Base-by-base conservation (phyloP, 1,140 invertebrate species). In the Drosophila dunni region DNA sequence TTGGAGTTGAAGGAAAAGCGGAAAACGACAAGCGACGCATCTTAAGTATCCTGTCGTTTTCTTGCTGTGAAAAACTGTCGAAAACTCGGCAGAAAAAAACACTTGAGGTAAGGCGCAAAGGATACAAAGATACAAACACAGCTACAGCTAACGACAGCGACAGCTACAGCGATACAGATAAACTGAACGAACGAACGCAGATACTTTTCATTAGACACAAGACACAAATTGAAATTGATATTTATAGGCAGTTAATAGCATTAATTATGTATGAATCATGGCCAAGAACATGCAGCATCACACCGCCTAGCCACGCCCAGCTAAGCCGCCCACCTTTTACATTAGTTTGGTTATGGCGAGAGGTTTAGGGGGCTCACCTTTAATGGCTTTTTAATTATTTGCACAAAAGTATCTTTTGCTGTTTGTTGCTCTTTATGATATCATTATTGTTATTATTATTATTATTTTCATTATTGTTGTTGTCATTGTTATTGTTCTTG, bases 311-410 rank as follows among this genome's bases (percentile, higher is more conserved):
- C n/a, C 11, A 9, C 54, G 9, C 38, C 17, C 38, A n/a, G 8
- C 1, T 5, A 29, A 20, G 3, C 34, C 53, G 34, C 36, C 36
- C 33, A 9, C 53, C 7, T 13, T 13, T 38, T 20, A 40, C 20
- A 45, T 6, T 38, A 44, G 8, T 5, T 3, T 2, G 8, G 9
- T 36, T 36, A 40, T 40, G 38, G 38, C 10, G 40, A 5, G 40
- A 5, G 11, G 4, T 38, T 29, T 2, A 46, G 20, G 20, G 45
- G 17, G 48, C 24, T 53, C 38, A 64, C n/a, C 53, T 81, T 84
- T 88, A 89, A 86, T 86, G 79, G 75, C 54, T 79, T 86, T 86
- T 86, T 86, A 86, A 86, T 86, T 79, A 68, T 69, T 77, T 57
- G 64, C 57, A 24, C 65, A 53, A 66, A 66, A 72, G 46, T 53